phyloP scores from a whole-genome alignment of 23 tunicate species.

The Styela plicata region DNA sequence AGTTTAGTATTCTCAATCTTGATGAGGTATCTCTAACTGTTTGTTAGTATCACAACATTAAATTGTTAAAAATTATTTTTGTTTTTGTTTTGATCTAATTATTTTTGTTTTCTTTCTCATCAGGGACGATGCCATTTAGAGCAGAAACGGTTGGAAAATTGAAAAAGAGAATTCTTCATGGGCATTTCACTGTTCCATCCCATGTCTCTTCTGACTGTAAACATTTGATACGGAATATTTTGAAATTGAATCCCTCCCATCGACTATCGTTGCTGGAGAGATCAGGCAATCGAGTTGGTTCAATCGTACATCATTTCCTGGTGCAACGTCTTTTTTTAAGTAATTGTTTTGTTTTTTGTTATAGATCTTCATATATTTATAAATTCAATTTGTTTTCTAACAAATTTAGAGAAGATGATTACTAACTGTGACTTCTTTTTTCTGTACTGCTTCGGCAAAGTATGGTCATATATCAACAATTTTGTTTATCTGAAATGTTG shows the following conservation, averaged over 20 bases:
- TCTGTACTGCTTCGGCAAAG: no score
- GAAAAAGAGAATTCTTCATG: constrained; percentile 64
- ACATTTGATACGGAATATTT: constrained; percentile 52
- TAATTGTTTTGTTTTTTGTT: no score
- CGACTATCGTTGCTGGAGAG: constrained; percentile 52
- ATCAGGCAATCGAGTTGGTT: constrained; percentile 64
- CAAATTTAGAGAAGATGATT: no score
- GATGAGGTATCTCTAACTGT: no score
- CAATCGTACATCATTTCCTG: constrained; percentile 32
- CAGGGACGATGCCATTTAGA: constrained; percentile 89
- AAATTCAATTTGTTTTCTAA: no score
- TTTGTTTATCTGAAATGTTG: no score
- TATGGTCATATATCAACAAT: no score
- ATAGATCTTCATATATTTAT: no score
- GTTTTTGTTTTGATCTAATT: not conserved
- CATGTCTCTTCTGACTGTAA: constrained; percentile 78
- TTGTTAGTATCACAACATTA: no score
- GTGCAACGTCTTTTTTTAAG: constrained; percentile 56
- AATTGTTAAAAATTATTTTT: not conserved
- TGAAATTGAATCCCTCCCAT: constrained; percentile 40
- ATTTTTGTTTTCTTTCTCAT: not conserved
- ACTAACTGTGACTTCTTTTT: no score
- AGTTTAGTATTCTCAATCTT: no score
- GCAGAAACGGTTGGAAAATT: constrained; percentile 92
- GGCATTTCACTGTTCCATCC: constrained; percentile 57